Evolutionary conservation across 2,888 invertebrate genomes (phyloP).

Genomic region (Chrysolina oricalcia): DNA sequence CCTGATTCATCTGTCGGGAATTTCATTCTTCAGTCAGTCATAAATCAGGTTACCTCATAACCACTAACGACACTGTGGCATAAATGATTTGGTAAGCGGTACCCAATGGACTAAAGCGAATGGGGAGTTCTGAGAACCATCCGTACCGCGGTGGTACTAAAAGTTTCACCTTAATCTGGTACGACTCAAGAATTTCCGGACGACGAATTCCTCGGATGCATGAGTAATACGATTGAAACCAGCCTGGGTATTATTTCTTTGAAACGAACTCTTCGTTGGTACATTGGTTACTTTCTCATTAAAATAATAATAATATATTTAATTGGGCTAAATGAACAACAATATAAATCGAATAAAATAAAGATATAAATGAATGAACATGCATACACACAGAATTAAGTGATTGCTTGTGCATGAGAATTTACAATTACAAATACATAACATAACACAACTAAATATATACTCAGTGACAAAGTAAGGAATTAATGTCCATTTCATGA

Average conservation of each 20-base stretch:
- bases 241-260: not conserved
- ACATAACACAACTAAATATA: too few relatives aligned
- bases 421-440: too few relatives aligned
- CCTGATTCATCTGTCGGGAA: conserved; percentile 25
- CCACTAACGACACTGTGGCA: conserved; percentile 1
- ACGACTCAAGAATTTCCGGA: conserved; percentile 19
- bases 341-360: too few relatives aligned
- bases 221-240: not conserved
- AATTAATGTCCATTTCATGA: too few relatives aligned
- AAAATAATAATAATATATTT: too few relatives aligned
- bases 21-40: conserved; percentile 20
- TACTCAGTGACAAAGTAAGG: too few relatives aligned
- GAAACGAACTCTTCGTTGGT: not conserved
- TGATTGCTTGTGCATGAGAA: too few relatives aligned
- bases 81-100: not conserved
- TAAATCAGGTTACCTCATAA: conserved; percentile 28
- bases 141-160: not conserved
- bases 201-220: not conserved
- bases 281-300: not conserved
- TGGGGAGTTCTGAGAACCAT: not conserved
- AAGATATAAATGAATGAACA: too few relatives aligned
- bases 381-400: too few relatives aligned
- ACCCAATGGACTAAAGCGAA: not conserved
- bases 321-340: too few relatives aligned
- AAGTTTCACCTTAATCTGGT: conserved; percentile 19